Evolutionary conservation across 2,888 invertebrate genomes (phyloP).

Genomic region (Ariolimax columbianus): DNA sequence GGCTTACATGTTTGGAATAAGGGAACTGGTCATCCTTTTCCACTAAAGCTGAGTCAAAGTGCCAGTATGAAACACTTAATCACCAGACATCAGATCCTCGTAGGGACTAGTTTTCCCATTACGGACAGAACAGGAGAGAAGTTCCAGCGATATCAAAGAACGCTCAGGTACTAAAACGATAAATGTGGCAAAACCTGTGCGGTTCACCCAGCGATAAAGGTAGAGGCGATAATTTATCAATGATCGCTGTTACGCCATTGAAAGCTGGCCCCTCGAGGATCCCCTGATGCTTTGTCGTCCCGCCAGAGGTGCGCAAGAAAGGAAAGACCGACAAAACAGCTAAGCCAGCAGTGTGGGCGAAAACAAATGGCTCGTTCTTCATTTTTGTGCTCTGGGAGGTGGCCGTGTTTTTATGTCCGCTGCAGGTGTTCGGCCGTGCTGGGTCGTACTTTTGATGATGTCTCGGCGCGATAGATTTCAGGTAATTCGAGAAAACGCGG

Average conservation of each 20-base stretch:
- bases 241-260: constrained; percentile 1
- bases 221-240: neutral
- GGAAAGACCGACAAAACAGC: neutral
- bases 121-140: no score
- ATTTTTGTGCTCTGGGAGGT: neutral
- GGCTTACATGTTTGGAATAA: no score
- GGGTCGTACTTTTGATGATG: neutral
- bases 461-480: neutral
- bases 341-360: constrained; percentile 2
- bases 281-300: constrained; percentile 3
- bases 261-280: neutral
- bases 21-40: no score
- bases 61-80: no score
- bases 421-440: constrained; percentile 31
- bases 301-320: neutral
- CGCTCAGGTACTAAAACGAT: neutral
- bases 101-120: no score
- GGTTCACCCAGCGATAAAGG: no score
- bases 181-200: neutral
- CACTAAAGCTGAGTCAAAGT: no score
- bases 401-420: neutral
- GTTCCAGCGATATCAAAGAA: neutral
- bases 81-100: no score
- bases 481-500: neutral
- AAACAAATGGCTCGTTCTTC: constrained; percentile 16